These are phyloP conservation scores for Aphrophora alni DNA, from an alignment of 2,888 invertebrate genomes.

Conservation along the genomic window DNA sequence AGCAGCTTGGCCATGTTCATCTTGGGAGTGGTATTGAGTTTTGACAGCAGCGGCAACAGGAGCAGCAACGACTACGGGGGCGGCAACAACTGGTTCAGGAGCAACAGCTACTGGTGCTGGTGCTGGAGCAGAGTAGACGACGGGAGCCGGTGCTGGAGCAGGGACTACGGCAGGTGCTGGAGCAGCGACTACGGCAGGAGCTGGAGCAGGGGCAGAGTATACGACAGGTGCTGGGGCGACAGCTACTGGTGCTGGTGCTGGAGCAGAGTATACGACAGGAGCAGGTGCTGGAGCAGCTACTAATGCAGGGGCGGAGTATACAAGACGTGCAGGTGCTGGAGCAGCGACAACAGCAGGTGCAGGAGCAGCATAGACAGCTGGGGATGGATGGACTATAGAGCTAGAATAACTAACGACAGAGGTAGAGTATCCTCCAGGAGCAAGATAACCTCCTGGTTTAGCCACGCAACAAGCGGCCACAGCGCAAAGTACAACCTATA, in stretches of 20 bases:
- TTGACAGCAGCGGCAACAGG: conserved; percentile 52
- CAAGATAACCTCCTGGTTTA: conserved; percentile 44
- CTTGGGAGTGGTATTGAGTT: conserved; percentile 58
- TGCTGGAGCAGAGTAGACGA: conserved; percentile 16
- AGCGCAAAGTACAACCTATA: conserved; percentile 65
- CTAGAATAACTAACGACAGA: conserved; percentile 28
- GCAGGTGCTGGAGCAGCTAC: conserved; percentile 20
- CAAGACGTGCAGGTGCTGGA: conserved; percentile 9
- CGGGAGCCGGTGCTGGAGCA: conserved; percentile 6
- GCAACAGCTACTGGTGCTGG: conserved; percentile 2
- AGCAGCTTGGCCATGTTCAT: conserved; percentile 57
- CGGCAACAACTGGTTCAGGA: conserved; percentile 14
- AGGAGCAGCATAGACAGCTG: not conserved
- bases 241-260: conserved; percentile 2
- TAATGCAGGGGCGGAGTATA: conserved; percentile 11
- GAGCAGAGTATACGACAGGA: not conserved
- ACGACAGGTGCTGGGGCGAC: conserved; percentile 15
- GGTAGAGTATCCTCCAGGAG: conserved; percentile 27
- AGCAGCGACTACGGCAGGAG: conserved; percentile 24
- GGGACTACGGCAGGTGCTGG: not conserved
- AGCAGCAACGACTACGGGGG: conserved; percentile 44
- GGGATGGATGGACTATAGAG: not conserved
- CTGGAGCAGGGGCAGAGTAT: conserved; percentile 29
- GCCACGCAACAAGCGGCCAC: conserved; percentile 56
- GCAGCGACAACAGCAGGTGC: conserved; percentile 2